Conservation (phyloP, 2,113 vertebrate genomes). For the Anthoscopus minutus region DNA sequence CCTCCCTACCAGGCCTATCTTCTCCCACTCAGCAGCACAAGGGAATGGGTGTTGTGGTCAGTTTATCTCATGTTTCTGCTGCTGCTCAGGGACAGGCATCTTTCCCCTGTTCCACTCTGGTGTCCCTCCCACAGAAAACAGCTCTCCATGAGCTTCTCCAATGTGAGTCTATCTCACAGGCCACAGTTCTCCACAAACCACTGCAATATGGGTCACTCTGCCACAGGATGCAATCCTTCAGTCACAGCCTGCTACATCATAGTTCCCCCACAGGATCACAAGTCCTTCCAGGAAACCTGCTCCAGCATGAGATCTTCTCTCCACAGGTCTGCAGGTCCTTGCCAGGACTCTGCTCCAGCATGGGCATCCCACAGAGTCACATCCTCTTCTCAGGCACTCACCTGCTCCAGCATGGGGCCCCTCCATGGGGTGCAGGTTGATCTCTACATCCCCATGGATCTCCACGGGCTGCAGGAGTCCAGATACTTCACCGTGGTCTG, state of each 20-base stretch:
- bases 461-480: background rate
- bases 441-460: background rate
- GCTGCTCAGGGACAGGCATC: background rate
- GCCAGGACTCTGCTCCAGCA: background rate
- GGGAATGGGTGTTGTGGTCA: background rate
- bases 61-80: background rate
- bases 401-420: fast-evolving
- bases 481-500: background rate
- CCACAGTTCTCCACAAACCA: background rate
- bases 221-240: background rate
- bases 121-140: background rate
- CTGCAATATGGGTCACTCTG: background rate
- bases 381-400: background rate
- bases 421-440: fast-evolving
- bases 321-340: background rate
- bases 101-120: background rate
- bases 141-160: background rate
- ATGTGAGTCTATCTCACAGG: background rate
- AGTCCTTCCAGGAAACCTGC: background rate
- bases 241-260: background rate
- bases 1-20: background rate
- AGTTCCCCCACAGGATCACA: background rate
- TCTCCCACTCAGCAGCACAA: background rate
- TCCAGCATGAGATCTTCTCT: background rate
- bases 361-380: background rate